Conservation (phyloP, 2,113 vertebrate species). For the Callipepla californica region DNA sequence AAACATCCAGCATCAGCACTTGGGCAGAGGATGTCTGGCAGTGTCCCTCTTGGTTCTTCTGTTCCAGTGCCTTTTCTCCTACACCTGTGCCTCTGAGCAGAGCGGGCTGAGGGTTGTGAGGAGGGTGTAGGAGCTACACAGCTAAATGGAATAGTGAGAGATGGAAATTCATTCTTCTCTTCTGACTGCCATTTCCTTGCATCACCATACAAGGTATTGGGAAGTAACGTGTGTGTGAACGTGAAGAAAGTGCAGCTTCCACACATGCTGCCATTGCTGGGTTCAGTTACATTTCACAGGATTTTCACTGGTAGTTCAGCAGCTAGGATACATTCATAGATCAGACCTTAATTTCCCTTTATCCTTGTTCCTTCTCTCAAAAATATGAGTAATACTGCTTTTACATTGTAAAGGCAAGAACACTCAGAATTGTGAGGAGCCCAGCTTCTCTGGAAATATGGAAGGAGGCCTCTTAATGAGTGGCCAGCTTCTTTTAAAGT, state of each 20-base stretch:
- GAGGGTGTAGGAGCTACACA: not conserved
- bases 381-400: not conserved
- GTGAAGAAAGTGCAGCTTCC: not conserved
- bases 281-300: not conserved
- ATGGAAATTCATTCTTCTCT: not conserved
- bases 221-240: not conserved
- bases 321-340: not conserved
- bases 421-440: not conserved
- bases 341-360: not conserved
- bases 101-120: not conserved
- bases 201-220: not conserved
- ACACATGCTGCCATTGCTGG: rapidly evolving
- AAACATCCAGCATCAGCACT: not conserved
- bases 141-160: not conserved
- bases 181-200: not conserved
- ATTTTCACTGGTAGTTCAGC: not conserved
- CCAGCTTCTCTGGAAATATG: rapidly evolving
- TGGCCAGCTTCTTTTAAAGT: not conserved
- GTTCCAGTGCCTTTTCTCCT: not conserved
- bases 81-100: not conserved
- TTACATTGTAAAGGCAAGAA: not conserved
- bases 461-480: rapidly evolving
- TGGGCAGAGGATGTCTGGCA: not conserved
- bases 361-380: not conserved
- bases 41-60: not conserved